These are phyloP conservation scores for Neocrepidodera transversa DNA, from an alignment of 2,888 invertebrate genomes.

Conservation along the genomic window DNA sequence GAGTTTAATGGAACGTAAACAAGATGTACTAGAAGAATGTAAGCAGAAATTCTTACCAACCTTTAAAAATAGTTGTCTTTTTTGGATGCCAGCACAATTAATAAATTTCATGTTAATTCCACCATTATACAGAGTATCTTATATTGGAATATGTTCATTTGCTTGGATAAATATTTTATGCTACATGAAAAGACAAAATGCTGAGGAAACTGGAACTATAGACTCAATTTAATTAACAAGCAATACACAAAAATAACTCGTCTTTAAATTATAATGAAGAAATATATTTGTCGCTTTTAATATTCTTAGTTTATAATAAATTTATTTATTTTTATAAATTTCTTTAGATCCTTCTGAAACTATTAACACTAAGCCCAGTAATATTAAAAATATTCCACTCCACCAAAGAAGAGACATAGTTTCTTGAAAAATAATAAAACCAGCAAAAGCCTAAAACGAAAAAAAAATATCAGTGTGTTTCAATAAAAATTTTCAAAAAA, in stretches of 20 bases:
- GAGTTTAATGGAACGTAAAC: conserved; percentile 76
- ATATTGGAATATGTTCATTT: conserved; percentile 79
- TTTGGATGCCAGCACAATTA: conserved; percentile 84
- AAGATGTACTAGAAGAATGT: conserved; percentile 75
- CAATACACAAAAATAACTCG: too few relatives aligned
- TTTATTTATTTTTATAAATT: not conserved
- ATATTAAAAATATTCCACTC: conserved; percentile 73
- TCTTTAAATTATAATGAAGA: too few relatives aligned
- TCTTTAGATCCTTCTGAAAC: conserved; percentile 51
- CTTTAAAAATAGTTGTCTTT: conserved; percentile 76
- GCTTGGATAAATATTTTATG: conserved; percentile 87
- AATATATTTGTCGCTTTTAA: too few relatives aligned
- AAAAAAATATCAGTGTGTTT: too few relatives aligned
- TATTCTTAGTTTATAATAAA: not conserved
- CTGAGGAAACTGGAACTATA: not conserved
- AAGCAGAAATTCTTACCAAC: conserved; percentile 75
- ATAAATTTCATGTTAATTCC: conserved; percentile 80
- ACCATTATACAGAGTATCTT: conserved; percentile 76
- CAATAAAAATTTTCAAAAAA: too few relatives aligned
- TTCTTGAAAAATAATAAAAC: conserved; percentile 74
- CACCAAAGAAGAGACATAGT: conserved; percentile 74
- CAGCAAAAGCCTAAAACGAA: conserved; percentile 72
- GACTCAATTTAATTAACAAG: too few relatives aligned
- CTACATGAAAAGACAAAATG: conserved; percentile 72
- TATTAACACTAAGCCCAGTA: conserved; percentile 74